Evolutionary conservation across 1,140 invertebrate genomes (phyloP).

Genomic region (Drosophila setifemur): DNA sequence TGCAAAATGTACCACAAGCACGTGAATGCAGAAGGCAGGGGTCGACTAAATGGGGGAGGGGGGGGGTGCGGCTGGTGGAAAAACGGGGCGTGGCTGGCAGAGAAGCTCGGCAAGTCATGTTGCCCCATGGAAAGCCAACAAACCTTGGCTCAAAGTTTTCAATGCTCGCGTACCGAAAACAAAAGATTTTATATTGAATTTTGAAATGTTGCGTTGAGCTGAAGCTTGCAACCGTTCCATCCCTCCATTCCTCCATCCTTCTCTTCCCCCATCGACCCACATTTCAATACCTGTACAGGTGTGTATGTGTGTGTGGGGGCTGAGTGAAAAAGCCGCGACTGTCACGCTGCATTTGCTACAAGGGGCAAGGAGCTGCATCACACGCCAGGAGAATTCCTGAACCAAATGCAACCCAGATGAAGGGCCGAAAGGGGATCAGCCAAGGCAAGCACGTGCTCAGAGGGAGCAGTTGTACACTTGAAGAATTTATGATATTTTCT

Average conservation of each 20-base stretch:
- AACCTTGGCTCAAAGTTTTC: constrained; percentile 75
- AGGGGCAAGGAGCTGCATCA: constrained; percentile 9
- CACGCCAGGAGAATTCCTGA: constrained; percentile 10
- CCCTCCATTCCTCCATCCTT: neutral
- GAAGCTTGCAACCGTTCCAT: constrained; percentile 2
- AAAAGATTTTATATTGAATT: constrained; percentile 81
- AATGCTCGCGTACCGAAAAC: constrained; percentile 64
- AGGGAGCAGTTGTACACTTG: neutral
- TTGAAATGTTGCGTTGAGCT: constrained; percentile 58
- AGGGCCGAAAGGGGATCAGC: constrained; percentile 2
- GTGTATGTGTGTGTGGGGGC: neutral
- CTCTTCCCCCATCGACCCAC: constrained; percentile 21
- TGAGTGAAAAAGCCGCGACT: constrained; percentile 70
- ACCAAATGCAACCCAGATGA: constrained; percentile 27
- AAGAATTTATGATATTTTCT: neutral
- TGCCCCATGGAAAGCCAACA: constrained; percentile 52
- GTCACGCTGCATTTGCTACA: constrained; percentile 69
- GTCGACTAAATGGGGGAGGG: neutral
- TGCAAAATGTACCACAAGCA: constrained; percentile 75
- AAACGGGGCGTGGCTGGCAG: neutral
- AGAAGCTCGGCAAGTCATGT: constrained; percentile 57
- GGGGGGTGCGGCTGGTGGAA: neutral
- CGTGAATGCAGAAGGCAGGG: too few relatives aligned
- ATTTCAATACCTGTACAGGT: constrained; percentile 29
- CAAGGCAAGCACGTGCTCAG: constrained; percentile 25